Evolutionary conservation across 2,888 invertebrate species (phyloP).

Genomic region (Dynastes grantii): DNA sequence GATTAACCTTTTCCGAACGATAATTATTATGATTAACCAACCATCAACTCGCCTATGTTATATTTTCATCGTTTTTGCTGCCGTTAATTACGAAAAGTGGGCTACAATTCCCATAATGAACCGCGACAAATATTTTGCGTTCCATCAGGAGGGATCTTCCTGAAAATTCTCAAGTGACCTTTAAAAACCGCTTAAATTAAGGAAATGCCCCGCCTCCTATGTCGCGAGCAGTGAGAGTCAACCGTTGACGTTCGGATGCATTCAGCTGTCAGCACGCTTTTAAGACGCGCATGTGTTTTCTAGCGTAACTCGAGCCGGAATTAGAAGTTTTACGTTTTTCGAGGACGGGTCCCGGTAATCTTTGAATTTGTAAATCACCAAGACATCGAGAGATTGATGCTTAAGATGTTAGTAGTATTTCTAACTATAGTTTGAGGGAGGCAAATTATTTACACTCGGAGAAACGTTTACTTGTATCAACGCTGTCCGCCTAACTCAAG

Average conservation of each 20-base stretch:
- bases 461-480: too few species aligned
- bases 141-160: neutral
- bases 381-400: neutral
- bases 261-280: conserved; percentile 38
- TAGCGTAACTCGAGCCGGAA: conserved; percentile 20
- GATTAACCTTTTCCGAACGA: conserved; percentile 18
- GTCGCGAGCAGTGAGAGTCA: neutral
- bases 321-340: conserved; percentile 18
- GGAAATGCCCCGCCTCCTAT: conserved; percentile 13
- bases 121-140: neutral
- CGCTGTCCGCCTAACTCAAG: too few species aligned
- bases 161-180: conserved; percentile 27
- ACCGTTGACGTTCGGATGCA: conserved; percentile 22
- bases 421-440: too few species aligned
- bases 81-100: conserved; percentile 14
- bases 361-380: conserved; percentile 7
- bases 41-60: neutral
- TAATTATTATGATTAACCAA: conserved; percentile 1
- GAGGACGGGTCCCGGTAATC: neutral
- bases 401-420: neutral
- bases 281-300: conserved; percentile 32
- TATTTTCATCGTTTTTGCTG: conserved; percentile 6
- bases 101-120: neutral
- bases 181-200: conserved; percentile 30
- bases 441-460: too few species aligned